Base-by-base conservation (phyloP, 2,888 invertebrate species). In the Cotesia congregata region DNA sequence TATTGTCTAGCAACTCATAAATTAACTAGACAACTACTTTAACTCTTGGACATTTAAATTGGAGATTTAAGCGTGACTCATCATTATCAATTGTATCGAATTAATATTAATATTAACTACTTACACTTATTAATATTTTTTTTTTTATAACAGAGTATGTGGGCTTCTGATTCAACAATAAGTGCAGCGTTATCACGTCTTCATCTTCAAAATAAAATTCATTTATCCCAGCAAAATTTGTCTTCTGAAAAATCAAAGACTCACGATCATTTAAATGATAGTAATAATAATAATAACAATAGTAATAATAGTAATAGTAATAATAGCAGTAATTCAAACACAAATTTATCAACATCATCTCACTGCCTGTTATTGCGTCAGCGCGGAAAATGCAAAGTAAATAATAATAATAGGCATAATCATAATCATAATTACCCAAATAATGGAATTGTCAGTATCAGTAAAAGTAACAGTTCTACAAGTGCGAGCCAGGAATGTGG, bases 121-220 rank as follows among this genome's bases (percentile, higher is more conserved):
- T 50, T 50, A 50, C 12, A 50, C 30, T 30, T 50, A 50, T 50
- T 50, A 7, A 50, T 50, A 50, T 0, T 12, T 50, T 50, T 50
- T 9, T 50, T 50, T 50, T 50, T 59, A 38, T 90, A 90, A 40
- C 90, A 92, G 92, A 91, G 91, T 80, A 91, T 91, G 87, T 92
- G 92, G 92, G 90, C 92, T 61, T 91, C 92, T 65, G 92, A 92
- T 77, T 82, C 90, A 86, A 86, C 89, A 82, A 84, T 90, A 89
- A 83, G 90, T 83, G 79, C 88, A 79, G 86, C 87, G 71, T 88
- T 89, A 87, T 87, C 89, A 76, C 85, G 88, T 79, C 83, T 90
- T 78, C 85, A 86, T 85, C 90, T 83, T 81, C 90, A 81, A 83
- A 88, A 80, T 87, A 90, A 79, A 83, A 90, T 78, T 88, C 90